Conservation (phyloP, 2,797 vertebrate genomes). For the Triplophysa bombifrons region DNA sequence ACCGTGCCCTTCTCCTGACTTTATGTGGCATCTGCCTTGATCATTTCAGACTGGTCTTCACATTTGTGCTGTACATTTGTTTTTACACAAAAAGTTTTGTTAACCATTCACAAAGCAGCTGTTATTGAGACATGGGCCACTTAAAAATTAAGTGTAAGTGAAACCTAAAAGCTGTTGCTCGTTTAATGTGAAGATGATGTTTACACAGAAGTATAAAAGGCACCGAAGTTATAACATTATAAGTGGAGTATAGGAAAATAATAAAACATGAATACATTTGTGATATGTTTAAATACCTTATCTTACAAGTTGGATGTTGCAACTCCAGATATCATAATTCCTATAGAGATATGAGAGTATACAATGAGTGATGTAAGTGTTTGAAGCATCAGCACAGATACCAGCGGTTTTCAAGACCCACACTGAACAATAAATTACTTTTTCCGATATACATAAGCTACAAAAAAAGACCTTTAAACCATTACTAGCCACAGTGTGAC, state of each 20-base stretch:
- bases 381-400: background rate
- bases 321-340: background rate
- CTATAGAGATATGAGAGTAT: background rate
- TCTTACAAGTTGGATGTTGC: background rate
- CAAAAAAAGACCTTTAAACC: too few species aligned
- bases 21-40: background rate
- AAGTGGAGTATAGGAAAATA: background rate
- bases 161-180: background rate
- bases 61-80: background rate
- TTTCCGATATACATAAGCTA: background rate
- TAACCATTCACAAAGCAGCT: background rate
- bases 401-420: background rate
- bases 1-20: background rate
- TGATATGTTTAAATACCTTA: background rate
- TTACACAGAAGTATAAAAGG: background rate
- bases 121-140: background rate
- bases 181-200: background rate
- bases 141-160: background rate
- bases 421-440: background rate
- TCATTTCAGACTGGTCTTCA: background rate
- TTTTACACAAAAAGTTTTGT: background rate
- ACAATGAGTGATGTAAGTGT: background rate
- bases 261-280: background rate
- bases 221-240: background rate
- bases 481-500: too few species aligned